phyloP scores from a whole-genome alignment of 2,797 vertebrate genomes.

The Acrocephalus scirpaceus region DNA sequence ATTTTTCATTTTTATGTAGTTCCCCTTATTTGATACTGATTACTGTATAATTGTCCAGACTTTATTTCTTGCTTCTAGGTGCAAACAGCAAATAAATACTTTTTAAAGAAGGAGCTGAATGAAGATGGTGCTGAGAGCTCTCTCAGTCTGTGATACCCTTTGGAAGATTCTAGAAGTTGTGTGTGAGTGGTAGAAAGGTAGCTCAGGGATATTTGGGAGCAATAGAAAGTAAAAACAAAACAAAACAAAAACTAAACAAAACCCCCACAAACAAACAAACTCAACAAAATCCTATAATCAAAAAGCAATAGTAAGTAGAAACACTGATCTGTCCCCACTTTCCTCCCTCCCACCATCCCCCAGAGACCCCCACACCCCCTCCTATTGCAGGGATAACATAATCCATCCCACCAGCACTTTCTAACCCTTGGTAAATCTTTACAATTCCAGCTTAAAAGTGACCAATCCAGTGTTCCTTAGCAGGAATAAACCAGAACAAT shows the following conservation, averaged over 20 bases:
- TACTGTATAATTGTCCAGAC: slow-evolving; percentile 8
- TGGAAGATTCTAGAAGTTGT: background rate
- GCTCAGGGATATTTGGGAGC: background rate
- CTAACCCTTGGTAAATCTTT: background rate
- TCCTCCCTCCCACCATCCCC: background rate
- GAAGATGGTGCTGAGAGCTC: background rate
- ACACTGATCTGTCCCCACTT: background rate
- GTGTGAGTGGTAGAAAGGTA: background rate
- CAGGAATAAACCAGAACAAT: background rate
- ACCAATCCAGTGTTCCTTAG: background rate
- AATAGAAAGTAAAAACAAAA: background rate
- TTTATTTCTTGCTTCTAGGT: background rate
- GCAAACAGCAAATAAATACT: background rate
- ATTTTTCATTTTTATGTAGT: background rate
- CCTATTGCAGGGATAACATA: rapidly evolving
- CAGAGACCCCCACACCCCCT: background rate
- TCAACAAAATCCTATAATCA: background rate
- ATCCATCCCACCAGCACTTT: background rate
- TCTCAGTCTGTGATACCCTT: background rate
- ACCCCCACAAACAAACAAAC: too few relatives aligned
- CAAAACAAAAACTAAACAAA: background rate
- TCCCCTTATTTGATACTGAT: slow-evolving; percentile 31
- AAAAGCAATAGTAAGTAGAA: background rate
- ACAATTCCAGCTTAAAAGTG: background rate
- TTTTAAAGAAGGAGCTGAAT: background rate